Conservation (phyloP, 92 coral and sea anemone species). For the Phymanthus crucifer region DNA sequence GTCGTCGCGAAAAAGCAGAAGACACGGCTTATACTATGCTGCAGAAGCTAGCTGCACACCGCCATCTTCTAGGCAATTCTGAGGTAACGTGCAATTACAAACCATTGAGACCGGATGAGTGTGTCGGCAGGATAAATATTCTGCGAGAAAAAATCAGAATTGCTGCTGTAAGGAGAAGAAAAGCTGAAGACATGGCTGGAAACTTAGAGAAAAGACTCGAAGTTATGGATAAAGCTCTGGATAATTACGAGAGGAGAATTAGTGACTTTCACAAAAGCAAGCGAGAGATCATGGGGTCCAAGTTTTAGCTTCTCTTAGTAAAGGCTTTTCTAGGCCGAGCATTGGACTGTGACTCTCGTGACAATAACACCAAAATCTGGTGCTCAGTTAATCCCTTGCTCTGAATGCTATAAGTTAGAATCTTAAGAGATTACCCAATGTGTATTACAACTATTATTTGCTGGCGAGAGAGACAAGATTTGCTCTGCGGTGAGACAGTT, state of each 20-base stretch:
- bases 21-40: slow-evolving; percentile 21
- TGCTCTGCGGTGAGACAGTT: neutral
- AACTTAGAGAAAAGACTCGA: slow-evolving; percentile 28
- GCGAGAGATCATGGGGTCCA: slow-evolving; percentile 43
- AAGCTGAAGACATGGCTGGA: slow-evolving; percentile 20
- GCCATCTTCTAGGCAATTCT: slow-evolving; percentile 33
- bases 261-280: slow-evolving; percentile 36
- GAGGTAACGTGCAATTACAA: slow-evolving; percentile 12
- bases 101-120: slow-evolving; percentile 24
- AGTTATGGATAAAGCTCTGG: slow-evolving; percentile 32
- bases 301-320: slow-evolving; percentile 1
- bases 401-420: neutral
- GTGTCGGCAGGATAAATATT: neutral
- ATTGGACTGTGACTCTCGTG: slow-evolving; percentile 12
- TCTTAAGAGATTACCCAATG: neutral
- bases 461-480: neutral
- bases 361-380: slow-evolving; percentile 16
- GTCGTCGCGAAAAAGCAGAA: slow-evolving; percentile 34
- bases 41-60: slow-evolving; percentile 36
- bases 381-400: neutral
- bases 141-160: slow-evolving; percentile 24
- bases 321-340: neutral
- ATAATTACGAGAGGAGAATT: slow-evolving; percentile 36
- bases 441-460: neutral
- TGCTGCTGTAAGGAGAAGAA: slow-evolving; percentile 25